A percentile compares a stretch with the other conserved stretches of the same genome.
Evolutionary conservation across 2,113 vertebrate genomes (phyloP).

Genomic region (Syngnathus floridae): DNA sequence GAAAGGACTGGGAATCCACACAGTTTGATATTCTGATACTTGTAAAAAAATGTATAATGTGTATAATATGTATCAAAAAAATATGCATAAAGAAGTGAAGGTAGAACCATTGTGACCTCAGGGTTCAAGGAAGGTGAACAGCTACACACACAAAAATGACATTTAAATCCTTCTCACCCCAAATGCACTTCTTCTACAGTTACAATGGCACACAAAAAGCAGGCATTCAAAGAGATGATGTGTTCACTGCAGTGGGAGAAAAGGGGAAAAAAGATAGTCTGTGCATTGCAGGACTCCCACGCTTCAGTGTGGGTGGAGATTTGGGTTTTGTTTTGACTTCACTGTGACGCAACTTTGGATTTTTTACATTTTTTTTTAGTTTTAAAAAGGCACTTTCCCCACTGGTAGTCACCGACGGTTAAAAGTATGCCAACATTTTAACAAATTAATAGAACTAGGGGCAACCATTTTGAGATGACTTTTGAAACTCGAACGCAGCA

Average conservation of each 20-base stretch:
- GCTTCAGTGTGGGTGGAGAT: conserved; percentile 45
- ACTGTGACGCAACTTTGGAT: conserved; percentile 42
- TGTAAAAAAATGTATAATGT: too few species aligned
- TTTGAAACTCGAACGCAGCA: conserved; percentile 1
- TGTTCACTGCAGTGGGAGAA: not conserved
- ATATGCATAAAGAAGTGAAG: not conserved
- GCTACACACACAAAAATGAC: not conserved
- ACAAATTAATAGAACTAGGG: not conserved
- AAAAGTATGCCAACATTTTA: conserved; percentile 23
- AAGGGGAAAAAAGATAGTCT: not conserved
- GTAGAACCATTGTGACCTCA: not conserved
- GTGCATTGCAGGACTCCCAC: conserved; percentile 6
- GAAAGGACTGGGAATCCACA: not conserved
- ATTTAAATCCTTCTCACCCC: not conserved
- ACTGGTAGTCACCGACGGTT: conserved; percentile 9
- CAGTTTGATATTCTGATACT: not conserved
- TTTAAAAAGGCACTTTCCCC: conserved; percentile 41
- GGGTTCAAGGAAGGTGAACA: not conserved
- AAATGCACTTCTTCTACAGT: not conserved
- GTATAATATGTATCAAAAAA: too few species aligned
- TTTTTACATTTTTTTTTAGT: not conserved
- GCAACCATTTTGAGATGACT: conserved; percentile 3
- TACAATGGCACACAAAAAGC: not conserved
- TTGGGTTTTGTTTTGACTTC: conserved; percentile 23
- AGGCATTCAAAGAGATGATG: conserved; percentile 1